Conservation (phyloP, 1,140 invertebrate species). For the Bactericera cockerelli region DNA sequence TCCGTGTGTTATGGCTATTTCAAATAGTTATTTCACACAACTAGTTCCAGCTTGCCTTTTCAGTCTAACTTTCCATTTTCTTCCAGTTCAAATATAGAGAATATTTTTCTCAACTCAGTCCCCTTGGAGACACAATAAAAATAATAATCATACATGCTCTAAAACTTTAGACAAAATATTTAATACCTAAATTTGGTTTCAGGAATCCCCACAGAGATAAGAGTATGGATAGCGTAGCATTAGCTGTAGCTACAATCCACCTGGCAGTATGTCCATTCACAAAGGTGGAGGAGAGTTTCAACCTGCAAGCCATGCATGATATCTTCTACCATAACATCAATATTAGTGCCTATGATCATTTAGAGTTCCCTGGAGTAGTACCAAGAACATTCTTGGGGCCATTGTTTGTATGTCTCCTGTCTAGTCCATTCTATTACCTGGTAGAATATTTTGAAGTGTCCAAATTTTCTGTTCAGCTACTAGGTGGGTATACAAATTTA, state of each 20-base stretch:
- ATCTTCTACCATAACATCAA: constrained; percentile 75
- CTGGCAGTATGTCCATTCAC: constrained; percentile 85
- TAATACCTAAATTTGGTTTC: too few species aligned
- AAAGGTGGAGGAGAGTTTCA: constrained; percentile 99
- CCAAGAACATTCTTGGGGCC: constrained; percentile 92
- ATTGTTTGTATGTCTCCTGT: constrained; percentile 59
- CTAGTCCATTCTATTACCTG: constrained; percentile 56
- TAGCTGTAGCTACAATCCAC: constrained; percentile 51
- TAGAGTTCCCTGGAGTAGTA: constrained; percentile 95
- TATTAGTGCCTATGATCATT: constrained; percentile 90
- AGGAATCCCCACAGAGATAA: too few species aligned
- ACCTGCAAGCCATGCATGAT: constrained; percentile 95
- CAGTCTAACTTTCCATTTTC: too few species aligned
- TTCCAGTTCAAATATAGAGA: too few species aligned
- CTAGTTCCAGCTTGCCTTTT: too few species aligned
- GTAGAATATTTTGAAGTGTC: constrained; percentile 50
- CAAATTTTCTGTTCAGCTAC: constrained; percentile 81
- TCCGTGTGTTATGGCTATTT: too few species aligned
- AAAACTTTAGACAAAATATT: too few species aligned
- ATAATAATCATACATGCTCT: too few species aligned
- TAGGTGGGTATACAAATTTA: constrained; percentile 64
- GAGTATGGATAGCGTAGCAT: constrained; percentile 7
- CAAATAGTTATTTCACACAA: too few species aligned
- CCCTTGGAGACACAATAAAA: too few species aligned
- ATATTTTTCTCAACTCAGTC: too few species aligned